phyloP scores from a whole-genome alignment of 2,797 vertebrate genomes.

The Leptodactylus fallax region DNA sequence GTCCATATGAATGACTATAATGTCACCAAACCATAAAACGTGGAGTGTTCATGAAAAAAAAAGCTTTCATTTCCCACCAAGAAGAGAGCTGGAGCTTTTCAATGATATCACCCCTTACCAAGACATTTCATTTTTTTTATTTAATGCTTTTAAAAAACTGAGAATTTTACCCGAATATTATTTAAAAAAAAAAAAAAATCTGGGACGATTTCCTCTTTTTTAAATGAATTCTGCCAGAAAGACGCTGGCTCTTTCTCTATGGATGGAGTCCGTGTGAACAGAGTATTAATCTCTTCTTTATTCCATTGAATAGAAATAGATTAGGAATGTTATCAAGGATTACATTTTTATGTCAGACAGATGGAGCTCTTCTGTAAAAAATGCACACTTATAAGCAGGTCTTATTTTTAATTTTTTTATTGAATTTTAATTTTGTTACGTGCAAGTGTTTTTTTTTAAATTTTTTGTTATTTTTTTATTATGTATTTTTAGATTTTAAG shows the following conservation, averaged over 20 bases:
- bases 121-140: background rate
- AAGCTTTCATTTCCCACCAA: conserved; percentile 10
- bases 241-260: conserved; percentile 63
- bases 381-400: background rate
- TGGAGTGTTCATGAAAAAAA: conserved; percentile 19
- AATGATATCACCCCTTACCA: background rate
- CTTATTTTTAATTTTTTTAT: background rate
- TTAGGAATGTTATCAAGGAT: conserved; percentile 71
- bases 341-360: conserved; percentile 70
- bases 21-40: conserved; percentile 43
- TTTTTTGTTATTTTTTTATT: background rate
- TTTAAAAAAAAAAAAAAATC: conserved; percentile 37
- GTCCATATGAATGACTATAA: conserved; percentile 26
- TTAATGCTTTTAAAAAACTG: background rate
- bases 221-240: conserved; percentile 70
- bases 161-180: conserved; percentile 66
- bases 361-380: conserved; percentile 69
- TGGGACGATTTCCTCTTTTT: background rate
- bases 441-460: background rate
- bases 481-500: background rate
- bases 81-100: background rate
- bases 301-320: conserved; percentile 73
- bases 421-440: background rate
- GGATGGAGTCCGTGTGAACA: conserved; percentile 68
- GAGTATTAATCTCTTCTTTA: conserved; percentile 70